Conservation (phyloP, 2,797 vertebrate genomes). For the Crotalus adamanteus region DNA sequence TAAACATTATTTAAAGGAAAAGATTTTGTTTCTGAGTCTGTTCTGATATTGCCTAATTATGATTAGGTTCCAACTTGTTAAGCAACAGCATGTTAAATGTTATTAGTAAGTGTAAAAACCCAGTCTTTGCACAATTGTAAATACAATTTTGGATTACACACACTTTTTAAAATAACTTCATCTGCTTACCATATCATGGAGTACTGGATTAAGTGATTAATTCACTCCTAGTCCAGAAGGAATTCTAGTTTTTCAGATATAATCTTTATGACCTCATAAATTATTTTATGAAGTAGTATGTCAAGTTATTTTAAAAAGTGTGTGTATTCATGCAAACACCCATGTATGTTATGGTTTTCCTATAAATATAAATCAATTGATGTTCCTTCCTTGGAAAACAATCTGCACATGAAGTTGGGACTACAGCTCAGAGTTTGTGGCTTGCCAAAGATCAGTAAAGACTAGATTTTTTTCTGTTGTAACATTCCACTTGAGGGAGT, state of each 20-base stretch:
- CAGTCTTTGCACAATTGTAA: background rate
- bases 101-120: background rate
- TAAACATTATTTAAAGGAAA: background rate
- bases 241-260: background rate
- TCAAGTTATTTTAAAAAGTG: background rate
- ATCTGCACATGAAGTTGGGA: background rate
- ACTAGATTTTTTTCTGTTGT: background rate
- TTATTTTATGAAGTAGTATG: background rate
- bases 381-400: background rate
- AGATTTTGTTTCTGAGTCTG: background rate
- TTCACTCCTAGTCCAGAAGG: background rate
- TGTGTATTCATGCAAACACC: background rate
- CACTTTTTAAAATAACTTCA: background rate
- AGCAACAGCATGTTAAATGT: background rate
- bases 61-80: background rate
- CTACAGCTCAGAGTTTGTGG: background rate
- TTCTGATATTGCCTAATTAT: background rate
- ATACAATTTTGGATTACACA: background rate
- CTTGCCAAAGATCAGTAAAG: background rate
- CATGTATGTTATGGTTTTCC: background rate
- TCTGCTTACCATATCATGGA: rapidly evolving
- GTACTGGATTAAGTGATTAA: background rate
- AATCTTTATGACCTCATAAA: background rate
- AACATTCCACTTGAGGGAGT: background rate
- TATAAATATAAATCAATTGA: background rate